Evolutionary conservation across 2,797 vertebrate species (phyloP).

Genomic region (Pristis pectinata): DNA sequence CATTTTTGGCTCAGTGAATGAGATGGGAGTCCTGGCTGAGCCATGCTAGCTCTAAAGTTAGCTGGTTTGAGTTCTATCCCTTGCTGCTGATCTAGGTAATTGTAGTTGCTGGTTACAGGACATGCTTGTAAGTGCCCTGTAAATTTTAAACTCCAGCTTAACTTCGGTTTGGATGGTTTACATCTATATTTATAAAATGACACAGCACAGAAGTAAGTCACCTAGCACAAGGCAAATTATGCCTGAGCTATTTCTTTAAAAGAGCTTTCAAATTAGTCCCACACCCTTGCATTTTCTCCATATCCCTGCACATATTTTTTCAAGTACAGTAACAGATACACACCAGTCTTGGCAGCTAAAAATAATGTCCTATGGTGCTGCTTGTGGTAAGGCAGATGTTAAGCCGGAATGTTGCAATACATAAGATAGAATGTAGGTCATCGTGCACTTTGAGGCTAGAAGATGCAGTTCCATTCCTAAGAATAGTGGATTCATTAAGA

Average conservation of each 20-base stretch:
- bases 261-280: neutral
- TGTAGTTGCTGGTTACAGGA: neutral
- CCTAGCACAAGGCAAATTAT: neutral
- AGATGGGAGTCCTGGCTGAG: neutral
- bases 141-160: neutral
- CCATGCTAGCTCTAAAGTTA: neutral
- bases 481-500: neutral
- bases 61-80: neutral
- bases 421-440: neutral
- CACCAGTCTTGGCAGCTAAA: neutral
- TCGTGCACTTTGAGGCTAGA: neutral
- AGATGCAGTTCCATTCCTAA: neutral
- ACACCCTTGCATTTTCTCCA: too few relatives aligned
- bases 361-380: neutral
- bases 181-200: neutral
- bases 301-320: neutral
- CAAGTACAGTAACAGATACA: too few relatives aligned
- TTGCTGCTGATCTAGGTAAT: neutral
- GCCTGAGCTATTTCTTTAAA: neutral
- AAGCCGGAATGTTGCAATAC: neutral
- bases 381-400: neutral
- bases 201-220: too few relatives aligned
- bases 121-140: neutral
- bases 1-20: neutral
- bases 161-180: neutral